Base-by-base conservation (phyloP, 1,140 invertebrate species). In the Sinonovacula constricta region DNA sequence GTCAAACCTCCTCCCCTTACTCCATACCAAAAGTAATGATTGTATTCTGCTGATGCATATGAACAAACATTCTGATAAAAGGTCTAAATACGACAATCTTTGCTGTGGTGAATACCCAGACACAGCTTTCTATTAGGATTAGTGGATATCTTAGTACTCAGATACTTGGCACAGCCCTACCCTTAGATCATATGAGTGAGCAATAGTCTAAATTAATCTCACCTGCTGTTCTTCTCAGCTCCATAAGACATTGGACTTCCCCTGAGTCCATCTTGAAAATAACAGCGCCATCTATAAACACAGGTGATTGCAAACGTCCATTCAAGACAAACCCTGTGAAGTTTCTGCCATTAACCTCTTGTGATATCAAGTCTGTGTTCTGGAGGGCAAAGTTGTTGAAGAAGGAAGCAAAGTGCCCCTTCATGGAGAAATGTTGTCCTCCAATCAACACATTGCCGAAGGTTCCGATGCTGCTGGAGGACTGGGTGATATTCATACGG, bases 271-370 rank as follows among this genome's bases (percentile, higher is more conserved):
- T 36, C 49, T 62, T 76, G n/a, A 76, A 76, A 26, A 76, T 51
- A 22, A 76, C 60, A 66, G 36, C 51, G 30, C 72, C 72, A 28
- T 66, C 51, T 45, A 76, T 76, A 36, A 66, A 67, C n/a, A 76
- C 72, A 15, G 62, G 63, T 0, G 49, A 57, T 56, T 56, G 31
- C 22, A 76, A 18, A 15, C 39, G n/a, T 22, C 72, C 72, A 28
- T 76, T 60, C 30, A 76, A 28, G 49, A 65, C 72, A 76, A 76
- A 39, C 53, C 65, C 59, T n/a, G 72, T 66, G 33, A 66, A 76
- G 34, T 76, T 76, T 30, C 60, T 56, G 22, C 34, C 49, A n/a
- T 59, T 39, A n/a, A 57, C 54, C 33, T 53, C 49, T 0, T 65
- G 36, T 4, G 30, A 34, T 34, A 76, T 65, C 26, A 33, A 36